phyloP scores from a whole-genome alignment of 2,888 invertebrate species.

The Brenthis ino region DNA sequence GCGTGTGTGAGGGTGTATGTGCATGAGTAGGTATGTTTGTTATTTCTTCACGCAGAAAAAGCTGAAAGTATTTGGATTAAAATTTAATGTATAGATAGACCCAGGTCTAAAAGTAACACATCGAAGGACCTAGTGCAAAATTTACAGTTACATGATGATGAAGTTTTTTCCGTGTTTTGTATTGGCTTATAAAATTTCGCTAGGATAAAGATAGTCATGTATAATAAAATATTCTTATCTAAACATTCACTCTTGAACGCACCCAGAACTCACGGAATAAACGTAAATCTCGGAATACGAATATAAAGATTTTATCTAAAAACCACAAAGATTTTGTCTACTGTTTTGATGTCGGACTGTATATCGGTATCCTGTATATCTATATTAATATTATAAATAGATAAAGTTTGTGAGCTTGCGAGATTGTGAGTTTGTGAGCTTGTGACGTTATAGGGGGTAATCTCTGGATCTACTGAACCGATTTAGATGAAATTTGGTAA shows the following conservation, averaged over 20 bases:
- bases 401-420: too few species aligned
- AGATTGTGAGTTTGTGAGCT: too few species aligned
- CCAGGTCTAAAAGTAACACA: neutral
- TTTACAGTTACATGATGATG: neutral
- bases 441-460: too few species aligned
- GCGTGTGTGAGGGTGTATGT: too few species aligned
- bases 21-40: too few species aligned
- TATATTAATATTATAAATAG: too few species aligned
- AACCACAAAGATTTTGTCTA: conserved; percentile 2
- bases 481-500: too few species aligned
- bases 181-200: conserved; percentile 4
- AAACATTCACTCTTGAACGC: conserved; percentile 20
- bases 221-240: conserved; percentile 22
- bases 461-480: too few species aligned
- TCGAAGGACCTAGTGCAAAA: neutral
- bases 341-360: neutral
- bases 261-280: conserved; percentile 15
- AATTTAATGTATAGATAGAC: too few species aligned
- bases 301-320: conserved; percentile 13
- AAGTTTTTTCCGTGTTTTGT: neutral
- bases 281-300: conserved; percentile 16
- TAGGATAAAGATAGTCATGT: neutral
- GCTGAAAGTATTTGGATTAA: too few species aligned
- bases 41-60: too few species aligned
- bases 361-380: too few species aligned